phyloP scores from a whole-genome alignment of 2,797 vertebrate genomes.

The Onychomys arenicola region DNA sequence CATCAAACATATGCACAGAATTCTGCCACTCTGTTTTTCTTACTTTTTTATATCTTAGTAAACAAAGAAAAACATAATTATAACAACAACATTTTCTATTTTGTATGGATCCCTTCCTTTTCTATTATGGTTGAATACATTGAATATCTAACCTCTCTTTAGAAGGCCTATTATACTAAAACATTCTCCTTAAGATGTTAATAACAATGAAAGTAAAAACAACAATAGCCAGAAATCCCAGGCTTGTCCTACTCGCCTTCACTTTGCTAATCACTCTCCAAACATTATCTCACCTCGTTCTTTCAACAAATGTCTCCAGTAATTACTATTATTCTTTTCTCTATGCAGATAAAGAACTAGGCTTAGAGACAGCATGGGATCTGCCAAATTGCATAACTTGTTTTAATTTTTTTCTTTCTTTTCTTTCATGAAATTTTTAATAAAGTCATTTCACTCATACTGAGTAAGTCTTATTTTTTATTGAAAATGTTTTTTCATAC shows the following conservation, averaged over 20 bases:
- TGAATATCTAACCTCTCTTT: not conserved
- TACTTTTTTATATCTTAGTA: slow-evolving; percentile 18
- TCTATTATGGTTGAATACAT: slow-evolving; percentile 1
- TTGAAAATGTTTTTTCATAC: not conserved
- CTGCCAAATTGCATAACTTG: not conserved
- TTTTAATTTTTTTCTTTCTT: slow-evolving; percentile 24
- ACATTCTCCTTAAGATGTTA: slow-evolving; percentile 15
- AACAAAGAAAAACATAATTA: slow-evolving; percentile 29
- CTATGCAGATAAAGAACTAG: slow-evolving; percentile 4
- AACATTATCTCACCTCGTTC: slow-evolving; percentile 47
- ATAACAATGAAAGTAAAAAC: slow-evolving; percentile 11
- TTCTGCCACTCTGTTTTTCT: not conserved
- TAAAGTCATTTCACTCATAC: not conserved
- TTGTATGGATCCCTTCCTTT: not conserved
- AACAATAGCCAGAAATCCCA: not conserved
- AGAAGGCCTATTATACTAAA: not conserved
- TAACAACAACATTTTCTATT: slow-evolving; percentile 24
- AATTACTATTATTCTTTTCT: slow-evolving; percentile 25
- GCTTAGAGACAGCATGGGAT: not conserved
- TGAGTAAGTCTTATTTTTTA: not conserved
- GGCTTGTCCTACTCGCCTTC: not conserved
- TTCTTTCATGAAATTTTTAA: slow-evolving; percentile 26
- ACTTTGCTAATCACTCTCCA: slow-evolving; percentile 48
- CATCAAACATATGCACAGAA: not conserved
- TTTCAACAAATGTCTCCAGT: slow-evolving; percentile 40